phyloP scores from a whole-genome alignment of 1,140 invertebrate genomes.

The Globodera rostochiensis region DNA sequence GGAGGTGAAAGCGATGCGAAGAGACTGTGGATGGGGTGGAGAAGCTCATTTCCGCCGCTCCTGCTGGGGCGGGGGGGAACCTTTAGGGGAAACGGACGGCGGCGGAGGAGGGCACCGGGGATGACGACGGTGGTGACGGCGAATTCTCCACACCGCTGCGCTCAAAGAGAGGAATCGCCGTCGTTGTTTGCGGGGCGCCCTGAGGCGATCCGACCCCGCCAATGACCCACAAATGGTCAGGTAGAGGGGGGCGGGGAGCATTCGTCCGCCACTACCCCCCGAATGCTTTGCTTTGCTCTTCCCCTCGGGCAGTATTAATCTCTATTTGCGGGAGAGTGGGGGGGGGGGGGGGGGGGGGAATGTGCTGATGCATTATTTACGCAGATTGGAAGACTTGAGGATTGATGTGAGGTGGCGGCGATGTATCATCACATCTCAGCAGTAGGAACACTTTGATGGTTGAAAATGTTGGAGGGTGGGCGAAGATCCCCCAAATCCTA shows the following conservation, averaged over 20 bases:
- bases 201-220: not conserved
- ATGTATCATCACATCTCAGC: not conserved
- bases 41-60: no score
- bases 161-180: no score
- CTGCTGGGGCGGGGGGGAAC: no score
- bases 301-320: not conserved
- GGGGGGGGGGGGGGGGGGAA: not conserved
- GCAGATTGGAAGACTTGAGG: not conserved
- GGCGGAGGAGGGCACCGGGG: no score
- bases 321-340: not conserved
- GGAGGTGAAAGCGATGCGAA: no score
- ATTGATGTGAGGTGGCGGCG: not conserved
- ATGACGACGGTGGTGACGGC: no score
- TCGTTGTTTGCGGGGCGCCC: not conserved
- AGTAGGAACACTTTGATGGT: not conserved
- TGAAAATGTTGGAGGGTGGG: not conserved
- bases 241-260: no score
- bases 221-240: not conserved
- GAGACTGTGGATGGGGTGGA: no score
- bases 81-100: no score
- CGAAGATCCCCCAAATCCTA: no score
- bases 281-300: no score
- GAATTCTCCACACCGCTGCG: no score
- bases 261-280: not conserved
- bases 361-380: constrained; percentile 2